A percentile compares a stretch with the other conserved stretches of the same genome.
phyloP scores from a whole-genome alignment of 2,888 invertebrate species.

The Nebria salina region DNA sequence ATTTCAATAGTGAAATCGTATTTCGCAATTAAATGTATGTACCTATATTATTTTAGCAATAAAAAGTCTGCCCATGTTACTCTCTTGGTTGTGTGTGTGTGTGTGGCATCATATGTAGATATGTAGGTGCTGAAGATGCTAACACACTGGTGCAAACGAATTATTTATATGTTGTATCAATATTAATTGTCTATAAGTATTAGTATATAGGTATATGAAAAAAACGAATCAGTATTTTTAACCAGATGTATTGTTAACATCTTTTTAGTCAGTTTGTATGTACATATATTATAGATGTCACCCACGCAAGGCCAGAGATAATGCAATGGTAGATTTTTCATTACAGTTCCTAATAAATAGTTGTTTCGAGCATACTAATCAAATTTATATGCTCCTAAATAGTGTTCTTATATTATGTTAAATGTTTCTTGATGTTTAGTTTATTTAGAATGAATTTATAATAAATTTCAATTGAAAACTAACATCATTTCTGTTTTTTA shows the following conservation, averaged over 20 bases:
- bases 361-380: not conserved
- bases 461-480: not conserved
- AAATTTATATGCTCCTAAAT: not conserved
- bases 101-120: not conserved
- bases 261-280: not conserved
- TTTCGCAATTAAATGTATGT: not conserved
- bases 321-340: not conserved
- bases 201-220: not conserved
- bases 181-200: not conserved
- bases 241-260: not conserved
- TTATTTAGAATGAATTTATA: constrained; percentile 1
- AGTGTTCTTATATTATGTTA: constrained; percentile 1
- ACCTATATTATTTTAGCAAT: not conserved
- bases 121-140: not conserved
- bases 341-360: constrained; percentile 1
- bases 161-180: not conserved
- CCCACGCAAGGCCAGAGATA: not conserved
- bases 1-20: too few species aligned
- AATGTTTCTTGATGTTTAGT: constrained; percentile 1
- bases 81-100: not conserved
- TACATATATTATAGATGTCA: not conserved
- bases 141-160: not conserved
- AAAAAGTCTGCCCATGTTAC: not conserved
- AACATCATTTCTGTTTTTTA: not conserved
- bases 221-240: not conserved